Percentiles rank a stretch among this genome's conserved stretches.
phyloP scores from a whole-genome alignment of 2,888 invertebrate species.

The Fragum fragum region DNA sequence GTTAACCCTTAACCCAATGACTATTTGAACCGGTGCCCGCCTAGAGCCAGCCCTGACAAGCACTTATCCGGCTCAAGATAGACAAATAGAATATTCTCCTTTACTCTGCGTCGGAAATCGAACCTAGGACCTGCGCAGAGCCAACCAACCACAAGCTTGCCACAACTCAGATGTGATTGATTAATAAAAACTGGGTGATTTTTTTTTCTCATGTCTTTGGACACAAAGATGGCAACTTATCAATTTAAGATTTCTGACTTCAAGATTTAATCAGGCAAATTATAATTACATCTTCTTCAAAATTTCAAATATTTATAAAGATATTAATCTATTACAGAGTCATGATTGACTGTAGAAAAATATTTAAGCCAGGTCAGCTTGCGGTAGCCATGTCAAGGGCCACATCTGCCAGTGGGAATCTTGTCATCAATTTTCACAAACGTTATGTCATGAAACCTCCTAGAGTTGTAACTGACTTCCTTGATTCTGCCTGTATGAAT shows the following conservation, averaged over 20 bases:
- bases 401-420: constrained; percentile 17
- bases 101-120: too few relatives aligned
- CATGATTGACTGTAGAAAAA: constrained; percentile 31
- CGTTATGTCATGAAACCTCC: constrained; percentile 30
- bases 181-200: neutral
- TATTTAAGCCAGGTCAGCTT: constrained; percentile 37
- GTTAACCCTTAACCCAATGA: too few relatives aligned
- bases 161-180: neutral
- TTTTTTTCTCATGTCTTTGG: neutral
- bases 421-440: constrained; percentile 31
- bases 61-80: too few relatives aligned
- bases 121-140: too few relatives aligned
- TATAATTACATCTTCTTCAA: too few relatives aligned
- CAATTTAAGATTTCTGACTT: too few relatives aligned
- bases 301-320: constrained; percentile 1
- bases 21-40: too few relatives aligned
- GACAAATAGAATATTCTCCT: too few relatives aligned
- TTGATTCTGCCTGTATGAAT: constrained; percentile 10
- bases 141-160: too few relatives aligned
- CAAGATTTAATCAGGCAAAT: too few relatives aligned
- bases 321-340: constrained; percentile 22
- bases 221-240: too few relatives aligned
- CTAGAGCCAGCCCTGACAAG: too few relatives aligned
- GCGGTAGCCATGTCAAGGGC: constrained; percentile 39
- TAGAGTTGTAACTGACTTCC: constrained; percentile 16